Evolutionary conservation across 2,888 invertebrate genomes (phyloP).

Genomic region (Silvanus unidentatus): DNA sequence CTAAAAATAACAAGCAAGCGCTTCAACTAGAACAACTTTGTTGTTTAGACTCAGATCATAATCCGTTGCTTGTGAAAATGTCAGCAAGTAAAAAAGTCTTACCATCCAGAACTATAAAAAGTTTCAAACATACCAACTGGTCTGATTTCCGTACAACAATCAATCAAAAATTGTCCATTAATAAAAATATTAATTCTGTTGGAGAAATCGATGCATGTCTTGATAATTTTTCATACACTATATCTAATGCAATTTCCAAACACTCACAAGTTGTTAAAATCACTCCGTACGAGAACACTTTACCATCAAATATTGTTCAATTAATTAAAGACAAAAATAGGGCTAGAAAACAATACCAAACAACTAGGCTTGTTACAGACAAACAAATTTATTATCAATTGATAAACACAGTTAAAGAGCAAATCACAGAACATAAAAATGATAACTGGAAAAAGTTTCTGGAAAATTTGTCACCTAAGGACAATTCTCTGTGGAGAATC

Average conservation of each 20-base stretch:
- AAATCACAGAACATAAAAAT: slow-evolving; percentile 9
- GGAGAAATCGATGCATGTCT: slow-evolving; percentile 11
- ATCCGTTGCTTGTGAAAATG: background rate
- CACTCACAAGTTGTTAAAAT: too few relatives aligned
- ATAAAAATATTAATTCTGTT: slow-evolving; percentile 3
- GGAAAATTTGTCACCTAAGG: slow-evolving; percentile 6
- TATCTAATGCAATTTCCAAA: too few relatives aligned
- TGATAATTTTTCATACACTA: slow-evolving; percentile 4
- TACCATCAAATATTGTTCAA: slow-evolving; percentile 7
- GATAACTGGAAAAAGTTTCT: slow-evolving; percentile 6
- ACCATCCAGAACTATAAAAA: too few relatives aligned
- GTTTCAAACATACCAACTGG: slow-evolving; percentile 11
- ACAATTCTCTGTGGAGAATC: slow-evolving; percentile 17
- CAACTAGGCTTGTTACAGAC: background rate
- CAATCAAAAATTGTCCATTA: slow-evolving; percentile 8
- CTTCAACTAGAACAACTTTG: background rate
- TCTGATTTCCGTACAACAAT: slow-evolving; percentile 6
- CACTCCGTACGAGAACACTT: background rate
- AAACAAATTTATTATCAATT: background rate
- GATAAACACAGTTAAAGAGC: background rate
- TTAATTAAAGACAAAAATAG: slow-evolving; percentile 13
- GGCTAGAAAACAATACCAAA: slow-evolving; percentile 10
- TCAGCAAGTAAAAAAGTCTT: too few relatives aligned
- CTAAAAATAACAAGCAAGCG: slow-evolving; percentile 1
- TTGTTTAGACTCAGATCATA: slow-evolving; percentile 3